These are phyloP conservation scores for Hydrophis major DNA, from an alignment of 2,797 vertebrate genomes.

Conservation along the genomic window DNA sequence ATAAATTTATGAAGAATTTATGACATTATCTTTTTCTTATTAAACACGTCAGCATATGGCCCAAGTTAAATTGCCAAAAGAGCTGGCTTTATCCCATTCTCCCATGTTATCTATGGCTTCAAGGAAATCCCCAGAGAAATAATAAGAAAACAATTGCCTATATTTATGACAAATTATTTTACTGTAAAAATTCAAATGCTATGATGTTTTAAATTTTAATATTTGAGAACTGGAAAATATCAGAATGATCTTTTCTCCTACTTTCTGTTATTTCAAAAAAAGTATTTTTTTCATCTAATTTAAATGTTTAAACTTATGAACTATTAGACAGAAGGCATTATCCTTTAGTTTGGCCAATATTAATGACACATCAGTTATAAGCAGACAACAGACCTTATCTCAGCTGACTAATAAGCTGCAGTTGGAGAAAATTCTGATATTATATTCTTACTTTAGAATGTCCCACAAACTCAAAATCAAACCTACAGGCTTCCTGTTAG, in stretches of 20 bases:
- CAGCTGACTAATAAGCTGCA: not conserved
- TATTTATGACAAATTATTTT: not conserved
- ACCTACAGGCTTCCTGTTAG: not conserved
- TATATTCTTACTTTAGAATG: not conserved
- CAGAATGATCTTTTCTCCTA: not conserved
- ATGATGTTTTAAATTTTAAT: not conserved
- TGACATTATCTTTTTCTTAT: constrained; percentile 28
- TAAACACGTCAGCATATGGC: constrained; percentile 41
- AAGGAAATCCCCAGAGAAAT: not conserved
- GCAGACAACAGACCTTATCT: not conserved
- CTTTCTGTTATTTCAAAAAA: not conserved
- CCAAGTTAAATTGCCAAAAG: constrained; percentile 23
- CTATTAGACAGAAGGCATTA: not conserved
- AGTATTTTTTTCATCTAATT: not conserved
- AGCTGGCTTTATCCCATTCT: constrained; percentile 5
- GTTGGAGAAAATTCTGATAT: too few species aligned
- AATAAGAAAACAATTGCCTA: not conserved
- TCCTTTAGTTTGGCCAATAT: not conserved
- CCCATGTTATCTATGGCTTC: not conserved
- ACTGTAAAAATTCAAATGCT: not conserved
- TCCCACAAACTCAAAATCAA: not conserved
- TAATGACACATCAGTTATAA: not conserved
- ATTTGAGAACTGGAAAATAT: not conserved
- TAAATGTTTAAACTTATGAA: not conserved
- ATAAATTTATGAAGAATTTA: not conserved